Base-by-base conservation (phyloP, 2,797 vertebrate genomes). In the Darevskia mixta region DNA sequence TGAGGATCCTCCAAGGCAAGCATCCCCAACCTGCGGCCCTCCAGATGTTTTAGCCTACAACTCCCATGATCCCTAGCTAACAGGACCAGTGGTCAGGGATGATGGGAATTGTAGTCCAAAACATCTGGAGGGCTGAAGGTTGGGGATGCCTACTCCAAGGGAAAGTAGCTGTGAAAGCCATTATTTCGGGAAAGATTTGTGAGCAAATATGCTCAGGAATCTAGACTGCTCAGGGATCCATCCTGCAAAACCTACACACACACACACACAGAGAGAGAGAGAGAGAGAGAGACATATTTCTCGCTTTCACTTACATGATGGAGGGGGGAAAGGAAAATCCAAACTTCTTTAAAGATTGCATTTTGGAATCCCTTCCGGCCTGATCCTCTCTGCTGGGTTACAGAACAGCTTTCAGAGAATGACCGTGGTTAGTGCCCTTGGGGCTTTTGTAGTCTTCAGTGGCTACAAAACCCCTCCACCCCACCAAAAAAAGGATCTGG, bases 151-250 rank as follows among this genome's bases (percentile, higher is more conserved):
- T 55, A 13, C 49, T 86, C n/a, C 67, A 71, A 3, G 1, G 45
- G 58, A 45, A 25, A 20, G 11, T 45, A 20, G 11, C 25, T 41
- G 27, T 35, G 58, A 66, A 76, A 82, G 23, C 29, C 43, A 27
- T 82, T 75, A 25, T 20, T 15, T 45, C 45, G 11, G 58, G 79
- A 76, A 81, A 35, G 6, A 35, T 45, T 55, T 79, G 32, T 69
- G 64, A 79, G 77, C 71, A 61, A 25, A 87, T 25, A 4, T 81
- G 35, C 27, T 79, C 49, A 58, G 25, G 77, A 86, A 71, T 86
- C 25, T 29, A 32, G 4, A 9, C 38, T 75, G 71, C 38, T 87
- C 41, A 45, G 55, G 58, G 58, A 49, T 72, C 67, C 73, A 81
- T 81, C 55, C 72, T n/a, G 10, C 27, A 61, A 43, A 87, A 67